Evolutionary conservation across 2,113 vertebrate species (phyloP).

Genomic region (Dromiciops gliroides): DNA sequence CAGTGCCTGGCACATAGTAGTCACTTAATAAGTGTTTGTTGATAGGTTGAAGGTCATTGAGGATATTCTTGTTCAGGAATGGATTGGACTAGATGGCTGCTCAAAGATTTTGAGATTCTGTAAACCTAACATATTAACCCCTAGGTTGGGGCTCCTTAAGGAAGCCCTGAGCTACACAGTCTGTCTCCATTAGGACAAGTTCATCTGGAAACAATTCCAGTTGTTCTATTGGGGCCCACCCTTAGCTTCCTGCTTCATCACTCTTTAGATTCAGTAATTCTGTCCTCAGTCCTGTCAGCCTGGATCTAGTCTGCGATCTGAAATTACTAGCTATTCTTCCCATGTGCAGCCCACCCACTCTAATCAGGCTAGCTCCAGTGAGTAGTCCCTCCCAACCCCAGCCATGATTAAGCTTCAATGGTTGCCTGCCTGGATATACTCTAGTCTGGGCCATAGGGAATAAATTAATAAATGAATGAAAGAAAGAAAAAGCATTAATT

Average conservation of each 20-base stretch:
- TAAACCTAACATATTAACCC: not conserved
- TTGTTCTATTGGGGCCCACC: not conserved
- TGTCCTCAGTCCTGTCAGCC: not conserved
- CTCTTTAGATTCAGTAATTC: not conserved
- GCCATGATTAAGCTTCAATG: not conserved
- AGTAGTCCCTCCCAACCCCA: not conserved
- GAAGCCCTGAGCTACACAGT: not conserved
- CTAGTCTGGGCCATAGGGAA: not conserved
- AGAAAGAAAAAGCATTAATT: not conserved
- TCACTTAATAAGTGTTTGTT: not conserved
- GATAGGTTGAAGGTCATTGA: not conserved
- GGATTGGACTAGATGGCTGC: not conserved
- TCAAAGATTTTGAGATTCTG: not conserved
- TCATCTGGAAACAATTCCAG: not conserved
- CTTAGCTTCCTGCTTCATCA: not conserved
- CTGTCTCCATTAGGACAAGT: not conserved
- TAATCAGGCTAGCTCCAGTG: not conserved
- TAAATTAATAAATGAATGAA: not conserved
- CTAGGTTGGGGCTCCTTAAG: not conserved
- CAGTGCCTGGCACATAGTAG: not conserved
- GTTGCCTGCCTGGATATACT: not conserved
- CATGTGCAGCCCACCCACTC: not conserved
- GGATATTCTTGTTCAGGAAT: not conserved
- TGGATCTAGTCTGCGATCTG: not conserved
- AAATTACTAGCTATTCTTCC: not conserved